Conservation (phyloP, 2,797 vertebrate species). For the Sandelia bainsii region DNA sequence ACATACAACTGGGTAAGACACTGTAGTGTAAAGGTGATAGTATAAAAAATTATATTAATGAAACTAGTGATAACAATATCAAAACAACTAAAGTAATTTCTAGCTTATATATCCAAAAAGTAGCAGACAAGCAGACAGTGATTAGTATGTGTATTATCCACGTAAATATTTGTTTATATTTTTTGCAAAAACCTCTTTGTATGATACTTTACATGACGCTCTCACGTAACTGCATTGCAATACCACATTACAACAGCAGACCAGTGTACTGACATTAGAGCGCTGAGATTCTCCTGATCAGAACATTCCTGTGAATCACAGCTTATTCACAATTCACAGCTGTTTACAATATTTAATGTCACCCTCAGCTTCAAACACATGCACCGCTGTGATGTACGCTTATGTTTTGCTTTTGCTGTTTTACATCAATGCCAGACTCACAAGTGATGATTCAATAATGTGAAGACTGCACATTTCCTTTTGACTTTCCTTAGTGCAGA, state of each 20-base stretch:
- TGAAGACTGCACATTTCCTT: slow-evolving; percentile 22
- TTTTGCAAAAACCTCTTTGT: not conserved
- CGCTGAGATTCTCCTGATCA: not conserved
- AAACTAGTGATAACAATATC: slow-evolving; percentile 5
- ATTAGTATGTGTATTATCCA: not conserved
- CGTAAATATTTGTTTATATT: not conserved
- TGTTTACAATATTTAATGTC: slow-evolving; percentile 18
- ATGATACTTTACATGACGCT: not conserved
- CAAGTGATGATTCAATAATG: not conserved
- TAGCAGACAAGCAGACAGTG: not conserved
- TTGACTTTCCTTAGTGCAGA: slow-evolving; percentile 4
- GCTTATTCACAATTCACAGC: not conserved
- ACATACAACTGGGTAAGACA: slow-evolving; percentile 41
- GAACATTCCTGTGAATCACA: not conserved
- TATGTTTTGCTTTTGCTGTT: not conserved
- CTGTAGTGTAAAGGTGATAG: slow-evolving; percentile 44
- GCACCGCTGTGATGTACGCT: not conserved
- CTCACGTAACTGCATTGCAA: too few relatives aligned
- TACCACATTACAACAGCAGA: not conserved
- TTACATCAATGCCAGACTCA: slow-evolving; percentile 9
- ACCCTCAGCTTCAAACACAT: slow-evolving; percentile 8
- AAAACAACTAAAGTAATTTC: not conserved
- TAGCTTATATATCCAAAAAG: not conserved
- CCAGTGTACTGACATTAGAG: not conserved
- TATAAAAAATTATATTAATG: slow-evolving; percentile 14